Evolutionary conservation across 2,888 invertebrate genomes (phyloP).

Genomic region (Cantharis nigra): DNA sequence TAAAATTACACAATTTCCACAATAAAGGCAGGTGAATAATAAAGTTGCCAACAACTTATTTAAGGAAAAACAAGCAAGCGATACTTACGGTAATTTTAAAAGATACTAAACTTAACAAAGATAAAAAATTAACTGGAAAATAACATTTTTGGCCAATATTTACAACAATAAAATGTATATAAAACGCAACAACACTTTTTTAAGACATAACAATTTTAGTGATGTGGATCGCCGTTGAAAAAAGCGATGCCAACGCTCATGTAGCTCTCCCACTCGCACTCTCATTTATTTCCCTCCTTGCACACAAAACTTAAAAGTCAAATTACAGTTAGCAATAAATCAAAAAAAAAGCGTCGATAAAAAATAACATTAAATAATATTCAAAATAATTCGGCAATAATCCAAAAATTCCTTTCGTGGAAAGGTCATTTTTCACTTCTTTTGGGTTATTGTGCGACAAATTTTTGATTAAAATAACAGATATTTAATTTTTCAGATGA

Average conservation of each 20-base stretch:
- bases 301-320: neutral
- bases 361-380: neutral
- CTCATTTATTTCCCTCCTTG: conserved; percentile 6
- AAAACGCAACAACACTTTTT: conserved; percentile 13
- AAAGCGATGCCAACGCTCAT: conserved; percentile 15
- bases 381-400: neutral
- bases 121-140: neutral
- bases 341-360: neutral
- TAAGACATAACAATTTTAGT: conserved; percentile 10
- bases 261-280: conserved; percentile 6
- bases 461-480: too few species aligned
- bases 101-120: neutral
- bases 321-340: conserved; percentile 1
- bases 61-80: conserved; percentile 6
- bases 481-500: neutral
- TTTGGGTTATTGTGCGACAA: neutral
- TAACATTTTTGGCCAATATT: neutral
- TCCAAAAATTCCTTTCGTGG: neutral
- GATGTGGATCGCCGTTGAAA: conserved; percentile 16
- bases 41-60: conserved; percentile 10
- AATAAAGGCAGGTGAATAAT: neutral
- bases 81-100: neutral
- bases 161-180: conserved; percentile 4
- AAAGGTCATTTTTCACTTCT: neutral
- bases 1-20: conserved; percentile 24